Evolutionary conservation across 2,113 vertebrate species (phyloP), one percentile per base, ranked within the genome.

Genomic region (Paracanthobrama guichenoti): DNA sequence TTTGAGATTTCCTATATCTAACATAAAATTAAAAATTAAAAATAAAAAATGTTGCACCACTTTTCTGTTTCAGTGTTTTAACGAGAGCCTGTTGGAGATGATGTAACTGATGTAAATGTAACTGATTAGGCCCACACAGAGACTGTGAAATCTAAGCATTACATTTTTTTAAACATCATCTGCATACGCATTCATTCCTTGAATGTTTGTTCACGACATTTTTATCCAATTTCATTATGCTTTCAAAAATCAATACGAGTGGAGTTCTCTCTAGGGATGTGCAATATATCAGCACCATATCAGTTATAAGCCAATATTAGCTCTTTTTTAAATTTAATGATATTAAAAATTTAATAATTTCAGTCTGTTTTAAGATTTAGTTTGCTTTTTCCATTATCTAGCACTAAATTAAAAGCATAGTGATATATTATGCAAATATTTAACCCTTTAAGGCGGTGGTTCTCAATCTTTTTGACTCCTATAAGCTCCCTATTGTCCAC

Each of bases 71-170:
- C 53, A 22, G 42, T 3, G 59, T 42, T 46, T 24, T 78, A 78
- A 78, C 20, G 9, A 62, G 39, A 79, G 7, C 57, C 57, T 79
- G 4, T 26, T 62, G 76, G 57, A 79, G 57, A 24, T 44, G n/a
- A 60, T 79, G 57, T 46, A 62, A 79, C 39, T 39, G 39, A 7
- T 39, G 39, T 39, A 39, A 79, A 62, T 62, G 8, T 64, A 64
- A 64, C n/a, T 62, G 39, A 79, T 79, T 28, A 20, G 39, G 13
- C 39, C 57, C 57, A 62, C 57, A 79, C 57, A 46, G 57, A 79
- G 28, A 35, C 26, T 8, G 16, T 26, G 44, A 22, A n/a, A n/a
- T 35, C 18, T 10, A 80, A 46, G 8, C 24, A 22, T 67, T 79
- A 39, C 59, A 79, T 20, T 42, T 46, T 11, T 42, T 28, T 46